Percentiles rank a stretch among this genome's conserved stretches.
Conservation (phyloP, 2,888 invertebrate species). For the Agonopterix subpropinquella region DNA sequence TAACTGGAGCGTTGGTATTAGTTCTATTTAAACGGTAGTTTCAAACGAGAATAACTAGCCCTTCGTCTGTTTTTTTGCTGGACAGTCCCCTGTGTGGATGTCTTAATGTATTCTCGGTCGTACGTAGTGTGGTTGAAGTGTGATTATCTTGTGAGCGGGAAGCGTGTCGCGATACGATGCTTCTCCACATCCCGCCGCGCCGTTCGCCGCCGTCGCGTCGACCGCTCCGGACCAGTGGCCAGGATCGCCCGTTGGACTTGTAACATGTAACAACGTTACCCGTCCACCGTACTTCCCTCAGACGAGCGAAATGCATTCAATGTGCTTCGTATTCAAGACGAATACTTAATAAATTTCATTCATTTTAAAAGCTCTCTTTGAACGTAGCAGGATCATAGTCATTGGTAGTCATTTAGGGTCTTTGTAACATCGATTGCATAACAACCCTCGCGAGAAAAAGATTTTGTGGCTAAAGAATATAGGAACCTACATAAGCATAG, state of each 20-base stretch:
- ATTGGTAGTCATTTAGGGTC: neutral
- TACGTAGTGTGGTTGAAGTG: constrained; percentile 1
- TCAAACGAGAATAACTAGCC: constrained; percentile 7
- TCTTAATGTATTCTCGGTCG: neutral
- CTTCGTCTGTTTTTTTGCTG: constrained; percentile 8
- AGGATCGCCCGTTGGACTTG: constrained; percentile 37
- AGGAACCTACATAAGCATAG: constrained; percentile 30
- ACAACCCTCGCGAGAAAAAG: constrained; percentile 40
- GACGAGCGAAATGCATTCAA: constrained; percentile 7
- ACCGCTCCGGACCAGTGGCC: constrained; percentile 40
- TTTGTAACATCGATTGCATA: constrained; percentile 22
- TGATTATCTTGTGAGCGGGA: constrained; percentile 26
- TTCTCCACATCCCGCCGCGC: constrained; percentile 11
- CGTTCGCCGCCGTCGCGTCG: constrained; percentile 20
- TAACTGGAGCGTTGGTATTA: constrained; percentile 20
- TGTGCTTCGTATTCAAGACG: constrained; percentile 7
- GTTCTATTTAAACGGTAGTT: constrained; percentile 8
- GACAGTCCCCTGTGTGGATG: constrained; percentile 1
- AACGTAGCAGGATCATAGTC: neutral
- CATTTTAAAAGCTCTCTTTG: neutral
- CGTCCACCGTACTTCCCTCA: constrained; percentile 28
- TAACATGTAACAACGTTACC: constrained; percentile 21
- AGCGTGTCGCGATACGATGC: constrained; percentile 30
- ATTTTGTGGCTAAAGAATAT: constrained; percentile 3
- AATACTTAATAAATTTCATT: constrained; percentile 5